phyloP scores from a whole-genome alignment of 1,140 invertebrate genomes.

The Macrobrachium rosenbergii region DNA sequence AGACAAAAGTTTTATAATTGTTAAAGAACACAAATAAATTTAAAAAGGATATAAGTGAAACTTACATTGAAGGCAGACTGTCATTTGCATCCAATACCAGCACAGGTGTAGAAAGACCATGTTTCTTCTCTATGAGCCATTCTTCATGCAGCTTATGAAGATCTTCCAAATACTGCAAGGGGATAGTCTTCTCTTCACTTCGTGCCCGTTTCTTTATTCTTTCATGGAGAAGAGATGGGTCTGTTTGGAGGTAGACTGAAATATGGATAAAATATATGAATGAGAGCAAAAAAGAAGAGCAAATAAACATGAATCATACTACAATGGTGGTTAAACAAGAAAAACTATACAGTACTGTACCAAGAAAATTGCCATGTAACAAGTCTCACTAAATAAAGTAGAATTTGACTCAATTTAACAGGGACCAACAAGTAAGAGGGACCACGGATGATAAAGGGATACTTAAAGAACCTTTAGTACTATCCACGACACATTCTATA shows the following conservation, averaged over 20 bases:
- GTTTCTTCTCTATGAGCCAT: slow-evolving; percentile 56
- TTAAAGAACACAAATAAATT: too few relatives aligned
- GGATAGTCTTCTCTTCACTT: slow-evolving; percentile 74
- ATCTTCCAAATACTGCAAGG: slow-evolving; percentile 60
- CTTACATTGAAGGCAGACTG: slow-evolving; percentile 33
- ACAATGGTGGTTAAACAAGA: neutral
- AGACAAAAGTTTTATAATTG: too few relatives aligned
- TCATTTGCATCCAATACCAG: slow-evolving; percentile 54
- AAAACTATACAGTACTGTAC: neutral
- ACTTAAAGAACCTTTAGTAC: too few relatives aligned
- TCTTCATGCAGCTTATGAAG: slow-evolving; percentile 65
- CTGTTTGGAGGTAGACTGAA: slow-evolving; percentile 87
- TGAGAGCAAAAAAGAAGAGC: neutral
- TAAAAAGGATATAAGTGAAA: neutral
- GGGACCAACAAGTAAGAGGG: neutral
- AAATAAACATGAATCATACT: neutral
- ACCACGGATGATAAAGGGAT: too few relatives aligned
- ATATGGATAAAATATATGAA: slow-evolving; percentile 49
- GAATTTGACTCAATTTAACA: neutral
- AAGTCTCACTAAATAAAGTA: neutral
- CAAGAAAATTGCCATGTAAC: neutral
- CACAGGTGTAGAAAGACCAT: slow-evolving; percentile 36
- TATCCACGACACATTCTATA: too few relatives aligned
- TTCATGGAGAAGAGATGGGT: slow-evolving; percentile 84
- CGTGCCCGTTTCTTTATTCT: slow-evolving; percentile 83